Base-by-base conservation (phyloP, 2,113 vertebrate genomes). In the Oxyura jamaicensis region DNA sequence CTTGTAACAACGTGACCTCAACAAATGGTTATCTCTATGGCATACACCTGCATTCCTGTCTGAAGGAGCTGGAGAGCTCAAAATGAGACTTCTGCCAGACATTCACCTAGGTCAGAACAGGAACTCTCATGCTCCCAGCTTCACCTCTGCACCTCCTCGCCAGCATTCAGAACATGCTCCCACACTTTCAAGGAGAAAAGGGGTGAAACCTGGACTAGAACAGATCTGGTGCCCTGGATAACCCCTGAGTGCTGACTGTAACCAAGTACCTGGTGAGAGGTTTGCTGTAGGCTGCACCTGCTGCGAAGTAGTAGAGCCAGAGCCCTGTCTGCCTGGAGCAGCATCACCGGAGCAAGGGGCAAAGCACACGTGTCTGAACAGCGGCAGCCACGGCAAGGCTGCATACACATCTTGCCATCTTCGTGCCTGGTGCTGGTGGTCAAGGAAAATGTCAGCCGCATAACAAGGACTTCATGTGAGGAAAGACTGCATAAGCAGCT, bases 221-320 rank as follows among this genome's bases (percentile, higher is more conserved):
- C 14, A 68, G 28, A 81, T 74, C 65, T 88, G 91, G 88, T 94
- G 42, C 81, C 58, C 77, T 26, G 82, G 58, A 84, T 88, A 95
- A 93, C 86, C 71, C 66, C 44, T 9, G 50, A 91, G 59, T 46
- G 68, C 59, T 68, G 66, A 56, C 48, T 28, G 75, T 17, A 29
- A 67, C 33, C 76, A 44, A 72, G 81, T 18, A 69, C 44, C 53
- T 76, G 66, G 3, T 93, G 26, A 68, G 66, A 60, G 83, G 36
- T 39, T 29, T 87, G 68, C 77, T 82, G 84, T 28, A 84, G 66
- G 74, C 79, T 86, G 42, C 28, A 31, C 58, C 71, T 91, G 74
- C 56, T 58, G 23, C 63, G 46, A 80, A 69, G 29, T 2, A 50
- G 44, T 8, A 65, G 59, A 90, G 36, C 6, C 68, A 52, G 58